Base-by-base conservation (phyloP, 2,888 invertebrate species). In the Xylota sylvarum region DNA sequence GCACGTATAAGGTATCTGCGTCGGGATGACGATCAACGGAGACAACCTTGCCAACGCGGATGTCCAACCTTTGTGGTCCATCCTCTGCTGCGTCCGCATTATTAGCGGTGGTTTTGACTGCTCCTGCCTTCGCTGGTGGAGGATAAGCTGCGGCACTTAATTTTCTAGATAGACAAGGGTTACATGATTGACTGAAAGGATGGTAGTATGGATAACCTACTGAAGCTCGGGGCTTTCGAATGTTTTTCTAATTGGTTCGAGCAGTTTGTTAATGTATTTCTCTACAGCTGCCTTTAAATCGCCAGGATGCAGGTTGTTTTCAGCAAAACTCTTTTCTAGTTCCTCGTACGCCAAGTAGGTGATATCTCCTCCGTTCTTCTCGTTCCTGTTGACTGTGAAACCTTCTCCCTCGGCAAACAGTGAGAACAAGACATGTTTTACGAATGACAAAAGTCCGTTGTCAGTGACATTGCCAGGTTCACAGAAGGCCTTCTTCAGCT, bases 391-490 rank as follows among this genome's bases (percentile, higher is more conserved):
- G 60, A 99, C 94, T 76, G 94, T 93, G 90, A 98, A 98, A 32
- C 94, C 94, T 92, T 97, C 96, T 67, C 93, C 94, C 23, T 93
- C 91, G 90, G 96, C 95, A 89, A 97, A 94, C 43, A 97, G 92
- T 14, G 98, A 97, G 91, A 97, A 97, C 14, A 99, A 93, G 4
- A 99, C 99, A 93, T 97, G 96, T 91, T 99, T 98, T 1, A 97
- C 96, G 92, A 99, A 99, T 4, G 98, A 95, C 32, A 99, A 93
- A 5, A 99, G 94, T 14, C 99, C 99, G 93, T 99, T 99, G 85
- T 99, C 98, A 84, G 95, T 94, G 67, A 97, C 95, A 91, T 98
- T 98, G 50, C 98, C 98, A 1, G 98, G 97, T 91, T 98, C 98
- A 93, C 98, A 98, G 90, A 97, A 97, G 9, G 98, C 97, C 91